Evolutionary conservation across 1,140 invertebrate species (phyloP).

Genomic region (Stenopsyche tienmushanensis): DNA sequence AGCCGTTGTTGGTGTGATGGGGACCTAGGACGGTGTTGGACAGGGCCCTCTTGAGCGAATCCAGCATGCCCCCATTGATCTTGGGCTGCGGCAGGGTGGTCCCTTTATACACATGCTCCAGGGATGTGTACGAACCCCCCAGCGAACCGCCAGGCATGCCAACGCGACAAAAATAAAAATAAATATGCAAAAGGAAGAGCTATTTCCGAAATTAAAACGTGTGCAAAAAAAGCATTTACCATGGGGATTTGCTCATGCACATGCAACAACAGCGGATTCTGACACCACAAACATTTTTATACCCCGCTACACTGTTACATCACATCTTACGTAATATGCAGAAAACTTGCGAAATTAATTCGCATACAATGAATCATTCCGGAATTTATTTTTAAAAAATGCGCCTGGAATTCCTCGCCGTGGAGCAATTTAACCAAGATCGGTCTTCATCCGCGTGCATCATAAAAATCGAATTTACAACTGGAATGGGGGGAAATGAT

Average conservation of each 20-base stretch:
- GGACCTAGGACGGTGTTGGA: slow-evolving; percentile 51
- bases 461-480: too few species aligned
- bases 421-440: too few species aligned
- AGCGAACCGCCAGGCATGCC: slow-evolving; percentile 59
- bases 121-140: slow-evolving; percentile 64
- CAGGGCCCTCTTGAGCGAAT: slow-evolving; percentile 65
- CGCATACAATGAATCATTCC: too few species aligned
- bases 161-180: slow-evolving; percentile 40
- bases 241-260: not conserved
- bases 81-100: slow-evolving; percentile 61
- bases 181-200: slow-evolving; percentile 18
- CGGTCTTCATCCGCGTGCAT: too few species aligned
- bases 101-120: slow-evolving; percentile 66
- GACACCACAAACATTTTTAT: not conserved
- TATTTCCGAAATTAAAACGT: not conserved
- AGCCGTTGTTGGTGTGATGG: slow-evolving; percentile 54
- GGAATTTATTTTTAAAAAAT: too few species aligned
- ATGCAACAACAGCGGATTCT: not conserved
- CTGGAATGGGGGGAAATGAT: too few species aligned
- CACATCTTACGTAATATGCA: too few species aligned
- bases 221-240: not conserved
- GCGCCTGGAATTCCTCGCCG: too few species aligned
- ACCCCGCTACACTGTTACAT: not conserved
- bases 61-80: slow-evolving; percentile 57
- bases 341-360: too few species aligned